These are phyloP conservation scores for Dromius quadrimaculatus DNA, from an alignment of 2,888 invertebrate species.

Conservation along the genomic window DNA sequence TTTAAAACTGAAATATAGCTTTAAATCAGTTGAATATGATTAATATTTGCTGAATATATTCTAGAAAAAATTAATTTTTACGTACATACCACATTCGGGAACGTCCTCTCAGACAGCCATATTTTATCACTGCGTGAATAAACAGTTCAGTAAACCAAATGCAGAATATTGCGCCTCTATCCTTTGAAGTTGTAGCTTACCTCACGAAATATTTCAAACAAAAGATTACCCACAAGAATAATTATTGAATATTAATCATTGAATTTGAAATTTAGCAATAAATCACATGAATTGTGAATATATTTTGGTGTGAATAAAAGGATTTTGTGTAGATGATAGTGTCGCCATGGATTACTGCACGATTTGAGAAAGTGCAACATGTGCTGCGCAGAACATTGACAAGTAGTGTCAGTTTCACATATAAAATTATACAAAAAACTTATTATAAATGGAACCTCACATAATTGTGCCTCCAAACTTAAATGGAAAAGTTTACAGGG, in stretches of 20 bases:
- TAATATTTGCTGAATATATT: neutral
- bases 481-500: conserved; percentile 64
- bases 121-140: conserved; percentile 49
- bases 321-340: neutral
- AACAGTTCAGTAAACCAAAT: conserved; percentile 32
- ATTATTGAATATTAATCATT: no score
- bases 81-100: conserved; percentile 48
- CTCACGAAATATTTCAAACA: neutral
- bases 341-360: conserved; percentile 10
- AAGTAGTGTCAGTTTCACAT: conserved; percentile 22
- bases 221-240: no score
- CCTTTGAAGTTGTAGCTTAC: neutral
- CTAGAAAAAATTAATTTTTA: conserved; percentile 17
- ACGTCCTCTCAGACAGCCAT: conserved; percentile 49
- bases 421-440: conserved; percentile 1
- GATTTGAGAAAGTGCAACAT: conserved; percentile 8
- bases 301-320: conserved; percentile 14
- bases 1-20: neutral
- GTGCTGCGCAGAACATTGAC: conserved; percentile 32
- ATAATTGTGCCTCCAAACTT: conserved; percentile 60
- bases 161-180: conserved; percentile 7
- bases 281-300: no score
- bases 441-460: conserved; percentile 41
- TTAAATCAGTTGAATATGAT: neutral
- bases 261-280: no score